Evolutionary conservation across 2,888 invertebrate species (phyloP), one percentile per base, ranked within the genome.

Genomic region (Tortricodes alternella): DNA sequence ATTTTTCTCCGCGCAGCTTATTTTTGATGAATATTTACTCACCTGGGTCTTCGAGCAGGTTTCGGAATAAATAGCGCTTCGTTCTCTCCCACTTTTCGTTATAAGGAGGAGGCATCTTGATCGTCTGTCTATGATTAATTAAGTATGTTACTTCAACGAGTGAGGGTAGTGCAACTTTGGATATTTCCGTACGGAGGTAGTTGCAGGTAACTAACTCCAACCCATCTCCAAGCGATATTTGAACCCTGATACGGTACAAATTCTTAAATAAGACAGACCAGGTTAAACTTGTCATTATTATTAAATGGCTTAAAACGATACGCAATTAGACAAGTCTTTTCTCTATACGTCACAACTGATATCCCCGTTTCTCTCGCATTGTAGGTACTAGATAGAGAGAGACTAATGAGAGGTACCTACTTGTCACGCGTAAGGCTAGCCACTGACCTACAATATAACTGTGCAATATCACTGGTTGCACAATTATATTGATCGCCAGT

Each of bases 41-140:
- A 49, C 55, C 35, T 7, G 48, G 55, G 13, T 49, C 16, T 4
- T 32, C 55, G 4, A 55, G 13, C 9, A 55, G 18, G 19, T 55
- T 49, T 1, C 35, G 19, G 0, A 55, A 7, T 37, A 55, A 21
- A 35, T 43, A 13, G 1, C 35, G 24, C 16, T 19, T 49, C 4
- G 41, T 55, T 19, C 49, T 48, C 11, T 55, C 55, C 55, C 55
- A 55, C 29, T 29, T 13, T 6, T 55, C 55, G 11, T 16, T 37
- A 15, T 41, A 41, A n/a, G 41, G 41, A 9, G 15, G 41, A 23
- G 23, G 41, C 41, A 41, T 41, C 15, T 8, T 41, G n/a, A n/a
- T n/a, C n/a, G n/a, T n/a, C n/a, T n/a, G n/a, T n/a, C n/a, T n/a
- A n/a, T n/a, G n/a, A n/a, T n/a, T n/a, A n/a, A 27, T 27, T 9